These are phyloP conservation scores for Phyllotis vaccarum DNA, from an alignment of 2,797 vertebrate species.

Conservation along the genomic window DNA sequence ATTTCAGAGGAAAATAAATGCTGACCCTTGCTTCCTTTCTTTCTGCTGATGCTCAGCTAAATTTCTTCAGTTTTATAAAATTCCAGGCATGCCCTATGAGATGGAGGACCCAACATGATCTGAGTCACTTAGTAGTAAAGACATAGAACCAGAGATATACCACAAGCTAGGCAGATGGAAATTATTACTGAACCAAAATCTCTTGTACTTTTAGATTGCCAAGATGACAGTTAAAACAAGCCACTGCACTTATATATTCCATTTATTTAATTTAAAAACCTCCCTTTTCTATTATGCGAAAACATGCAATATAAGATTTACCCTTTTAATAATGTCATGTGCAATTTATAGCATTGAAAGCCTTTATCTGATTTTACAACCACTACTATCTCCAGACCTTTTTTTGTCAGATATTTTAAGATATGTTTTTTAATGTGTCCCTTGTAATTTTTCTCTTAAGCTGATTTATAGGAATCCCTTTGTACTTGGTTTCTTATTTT, in stretches of 20 bases:
- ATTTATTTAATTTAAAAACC: background rate
- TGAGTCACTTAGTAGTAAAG: background rate
- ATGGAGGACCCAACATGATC: too few species aligned
- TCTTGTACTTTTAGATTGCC: background rate
- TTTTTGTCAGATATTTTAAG: background rate
- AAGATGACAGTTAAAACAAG: background rate
- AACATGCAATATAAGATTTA: background rate
- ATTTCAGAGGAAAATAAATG: background rate
- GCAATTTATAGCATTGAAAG: background rate
- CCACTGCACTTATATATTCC: too few species aligned
- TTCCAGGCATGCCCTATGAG: rapidly evolving
- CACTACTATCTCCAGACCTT: background rate
- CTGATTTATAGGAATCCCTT: background rate
- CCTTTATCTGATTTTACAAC: rapidly evolving
- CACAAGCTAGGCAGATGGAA: too few species aligned
- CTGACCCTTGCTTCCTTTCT: background rate
- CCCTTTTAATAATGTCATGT: background rate
- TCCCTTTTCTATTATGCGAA: background rate
- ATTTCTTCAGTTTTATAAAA: background rate
- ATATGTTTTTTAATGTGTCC: too few species aligned
- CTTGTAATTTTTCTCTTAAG: background rate
- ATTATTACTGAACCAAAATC: background rate
- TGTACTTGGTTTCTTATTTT: background rate
- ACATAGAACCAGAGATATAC: background rate
- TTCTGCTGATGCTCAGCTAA: background rate